Evolutionary conservation across 30 jellyfish, hydroid and myxozoan genomes (phyloP).

Genomic region (Chrysaora quinquecirrha): DNA sequence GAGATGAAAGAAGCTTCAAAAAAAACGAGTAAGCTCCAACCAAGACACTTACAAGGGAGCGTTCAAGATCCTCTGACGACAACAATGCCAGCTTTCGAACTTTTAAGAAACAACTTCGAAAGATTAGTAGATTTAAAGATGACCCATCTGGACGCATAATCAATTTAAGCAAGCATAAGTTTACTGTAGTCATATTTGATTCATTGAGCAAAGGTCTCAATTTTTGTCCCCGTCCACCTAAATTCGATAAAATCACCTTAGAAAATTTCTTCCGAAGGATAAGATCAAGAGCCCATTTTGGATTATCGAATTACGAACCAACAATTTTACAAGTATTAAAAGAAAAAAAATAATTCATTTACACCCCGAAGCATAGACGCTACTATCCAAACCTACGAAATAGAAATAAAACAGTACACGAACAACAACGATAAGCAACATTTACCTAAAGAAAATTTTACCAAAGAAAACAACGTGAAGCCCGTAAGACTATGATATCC

Average conservation of each 20-base stretch:
- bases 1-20: neutral
- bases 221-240: slow-evolving; percentile 54
- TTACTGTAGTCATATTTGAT: slow-evolving; percentile 24
- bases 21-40: slow-evolving; percentile 7
- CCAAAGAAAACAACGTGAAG: slow-evolving; percentile 19
- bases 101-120: slow-evolving; percentile 40
- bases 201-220: slow-evolving; percentile 43
- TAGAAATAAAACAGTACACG: slow-evolving; percentile 33
- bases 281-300: slow-evolving; percentile 11
- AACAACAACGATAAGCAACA: slow-evolving; percentile 7
- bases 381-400: slow-evolving; percentile 42
- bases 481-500: slow-evolving; percentile 1
- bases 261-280: slow-evolving; percentile 8
- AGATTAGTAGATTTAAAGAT: slow-evolving; percentile 28
- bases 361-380: slow-evolving; percentile 30
- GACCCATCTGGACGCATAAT: slow-evolving; percentile 47
- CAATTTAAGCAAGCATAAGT: slow-evolving; percentile 15
- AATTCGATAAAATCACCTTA: slow-evolving; percentile 12
- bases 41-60: slow-evolving; percentile 1
- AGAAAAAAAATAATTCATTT: slow-evolving; percentile 23
- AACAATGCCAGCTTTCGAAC: slow-evolving; percentile 43
- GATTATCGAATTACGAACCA: slow-evolving; percentile 12
- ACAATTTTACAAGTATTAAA: slow-evolving; percentile 15
- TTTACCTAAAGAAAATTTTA: neutral
- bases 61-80: slow-evolving; percentile 26